phyloP scores from a whole-genome alignment of 2,113 vertebrate genomes.

The Macquaria australasica region DNA sequence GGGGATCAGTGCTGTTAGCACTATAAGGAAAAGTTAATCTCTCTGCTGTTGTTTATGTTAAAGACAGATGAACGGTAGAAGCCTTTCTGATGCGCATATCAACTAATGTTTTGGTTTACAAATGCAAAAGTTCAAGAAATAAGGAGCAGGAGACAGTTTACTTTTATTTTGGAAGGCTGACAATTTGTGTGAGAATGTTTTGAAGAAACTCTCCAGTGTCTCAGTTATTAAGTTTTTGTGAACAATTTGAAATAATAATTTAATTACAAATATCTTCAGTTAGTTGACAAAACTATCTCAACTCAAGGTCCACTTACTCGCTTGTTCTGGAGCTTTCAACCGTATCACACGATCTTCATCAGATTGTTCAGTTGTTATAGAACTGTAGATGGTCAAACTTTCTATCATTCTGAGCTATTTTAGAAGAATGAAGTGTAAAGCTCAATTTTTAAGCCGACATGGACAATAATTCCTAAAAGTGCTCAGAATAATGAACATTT shows the following conservation, averaged over 20 bases:
- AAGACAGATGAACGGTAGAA: not conserved
- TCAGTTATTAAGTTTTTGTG: not conserved
- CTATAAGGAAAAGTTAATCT: not conserved
- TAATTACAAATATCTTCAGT: not conserved
- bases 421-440: not conserved
- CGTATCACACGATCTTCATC: not conserved
- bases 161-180: not conserved
- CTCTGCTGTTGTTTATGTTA: not conserved
- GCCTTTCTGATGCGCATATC: conserved; percentile 2
- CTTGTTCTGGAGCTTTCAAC: not conserved
- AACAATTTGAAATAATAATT: not conserved
- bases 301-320: not conserved
- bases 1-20: conserved; percentile 8
- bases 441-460: not conserved
- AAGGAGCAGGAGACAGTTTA: not conserved
- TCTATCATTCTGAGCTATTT: not conserved
- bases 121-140: not conserved
- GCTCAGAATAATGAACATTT: not conserved
- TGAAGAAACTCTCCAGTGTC: not conserved
- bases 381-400: not conserved
- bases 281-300: conserved; percentile 1
- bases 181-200: not conserved
- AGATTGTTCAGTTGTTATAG: not conserved
- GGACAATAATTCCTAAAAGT: not conserved
- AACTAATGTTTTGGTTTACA: conserved; percentile 16